A percentile compares a stretch with the other conserved stretches of the same genome.
Evolutionary conservation across 2,113 vertebrate genomes (phyloP).

Genomic region (Ailuropoda melanoleuca): DNA sequence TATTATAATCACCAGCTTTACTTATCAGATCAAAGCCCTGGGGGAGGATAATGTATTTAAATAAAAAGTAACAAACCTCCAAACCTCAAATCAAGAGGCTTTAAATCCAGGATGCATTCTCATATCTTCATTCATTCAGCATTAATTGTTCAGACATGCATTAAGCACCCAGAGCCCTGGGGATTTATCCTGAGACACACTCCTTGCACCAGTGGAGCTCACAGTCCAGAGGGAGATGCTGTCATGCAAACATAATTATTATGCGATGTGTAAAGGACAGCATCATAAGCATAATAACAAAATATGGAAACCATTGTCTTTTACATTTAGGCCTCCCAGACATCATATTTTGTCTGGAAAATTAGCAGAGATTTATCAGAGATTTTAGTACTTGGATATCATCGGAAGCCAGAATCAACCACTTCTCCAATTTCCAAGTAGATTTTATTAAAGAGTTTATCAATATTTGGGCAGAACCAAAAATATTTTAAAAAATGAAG

Average conservation of each 20-base stretch:
- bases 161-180: neutral
- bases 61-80: neutral
- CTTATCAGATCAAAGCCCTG: neutral
- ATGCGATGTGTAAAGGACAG: neutral
- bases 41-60: neutral
- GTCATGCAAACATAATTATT: neutral
- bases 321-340: neutral
- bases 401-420: neutral
- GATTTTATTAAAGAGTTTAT: constrained; percentile 55
- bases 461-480: neutral
- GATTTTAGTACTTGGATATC: neutral
- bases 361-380: neutral
- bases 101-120: neutral
- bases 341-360: neutral
- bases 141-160: neutral
- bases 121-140: neutral
- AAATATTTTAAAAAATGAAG: neutral
- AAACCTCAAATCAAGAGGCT: neutral
- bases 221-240: neutral
- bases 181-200: neutral
- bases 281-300: neutral
- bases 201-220: neutral
- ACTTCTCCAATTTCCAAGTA: neutral
- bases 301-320: neutral
- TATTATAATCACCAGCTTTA: neutral